Base-by-base conservation (phyloP, 1,140 invertebrate species). In the Drosophila murphyi region DNA sequence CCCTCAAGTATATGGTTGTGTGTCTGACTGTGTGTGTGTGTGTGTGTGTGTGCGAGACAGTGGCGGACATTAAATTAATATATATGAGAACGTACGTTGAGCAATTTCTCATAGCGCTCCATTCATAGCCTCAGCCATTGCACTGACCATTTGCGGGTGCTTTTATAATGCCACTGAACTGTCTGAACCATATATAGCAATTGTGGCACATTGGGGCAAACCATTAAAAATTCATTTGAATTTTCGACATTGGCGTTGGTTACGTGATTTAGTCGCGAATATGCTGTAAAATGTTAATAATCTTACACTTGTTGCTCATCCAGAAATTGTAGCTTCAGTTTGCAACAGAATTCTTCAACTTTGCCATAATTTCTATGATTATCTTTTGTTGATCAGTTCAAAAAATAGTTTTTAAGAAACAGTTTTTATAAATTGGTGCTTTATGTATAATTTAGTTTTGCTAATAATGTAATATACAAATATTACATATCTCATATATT, bases 21-120 rank as follows among this genome's bases (percentile, higher is more conserved):
- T 37, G 5, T 61, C 5, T 57, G 29, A 43, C 12, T 50, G 31
- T 48, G 41, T 37, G 57, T 8, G 12, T 28, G 2, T 1, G n/a
- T 12, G 37, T 73, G 41, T 51, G 4, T 10, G 32, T 68, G 55
- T 12, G 12, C 57, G 45, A 20, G 57, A 60, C 57, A 47, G 12
- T 35, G 20, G 31, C 57, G 20, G 43, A 34, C 60, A 37, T 62
- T 51, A 62, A 37, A 62, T 62, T 39, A 62, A 62, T 62, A 59
- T 59, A 8, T 59, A 47, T 59, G 20, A 51, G 34, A 39, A 10
- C 43, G 8, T 52, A 28, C 12, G 37, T 37, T 10, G n/a, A 28
- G 65, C 7, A 70, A 70, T 75, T 63, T 70, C 59, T 75, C 67
- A 63, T 62, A 43, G 20, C 51, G 20, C n/a, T 57, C 31, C 62